Evolutionary conservation across 2,113 vertebrate species (phyloP).

Genomic region (Hirundichthys speculiger): DNA sequence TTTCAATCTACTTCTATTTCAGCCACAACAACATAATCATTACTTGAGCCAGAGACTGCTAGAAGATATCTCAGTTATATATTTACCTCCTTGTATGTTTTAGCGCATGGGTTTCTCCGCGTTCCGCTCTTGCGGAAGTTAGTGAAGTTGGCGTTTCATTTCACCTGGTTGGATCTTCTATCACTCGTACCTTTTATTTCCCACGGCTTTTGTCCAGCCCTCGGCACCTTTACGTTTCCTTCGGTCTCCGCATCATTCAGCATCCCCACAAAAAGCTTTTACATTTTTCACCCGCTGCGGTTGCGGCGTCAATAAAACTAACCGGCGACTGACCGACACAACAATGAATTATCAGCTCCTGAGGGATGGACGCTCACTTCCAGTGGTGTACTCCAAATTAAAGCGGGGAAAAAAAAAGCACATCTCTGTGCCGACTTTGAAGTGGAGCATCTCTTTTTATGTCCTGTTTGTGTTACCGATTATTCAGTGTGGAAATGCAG

Average conservation of each 20-base stretch:
- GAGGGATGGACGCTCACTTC: neutral
- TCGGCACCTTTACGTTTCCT: constrained; percentile 4
- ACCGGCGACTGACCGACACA: constrained; percentile 1
- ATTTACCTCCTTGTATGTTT: neutral
- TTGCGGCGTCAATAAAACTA: constrained; percentile 11
- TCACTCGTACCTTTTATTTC: too few relatives aligned
- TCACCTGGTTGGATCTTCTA: too few relatives aligned
- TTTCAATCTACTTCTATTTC: neutral
- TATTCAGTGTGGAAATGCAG: constrained; percentile 13
- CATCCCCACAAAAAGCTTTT: constrained; percentile 5
- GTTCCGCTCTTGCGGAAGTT: neutral
- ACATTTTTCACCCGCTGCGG: constrained; percentile 17
- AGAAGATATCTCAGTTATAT: neutral
- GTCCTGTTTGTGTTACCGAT: neutral
- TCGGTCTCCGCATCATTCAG: constrained; percentile 11
- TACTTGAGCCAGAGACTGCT: neutral
- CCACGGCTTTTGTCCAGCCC: neutral
- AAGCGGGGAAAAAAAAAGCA: neutral
- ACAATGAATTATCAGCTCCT: neutral
- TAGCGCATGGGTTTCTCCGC: neutral
- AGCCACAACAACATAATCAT: neutral
- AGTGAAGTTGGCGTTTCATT: too few relatives aligned
- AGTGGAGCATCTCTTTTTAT: too few relatives aligned
- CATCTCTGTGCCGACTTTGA: neutral
- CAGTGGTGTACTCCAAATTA: neutral